These are phyloP conservation scores for Microhierax caerulescens DNA, from an alignment of 2,797 vertebrate species.

Conservation along the genomic window DNA sequence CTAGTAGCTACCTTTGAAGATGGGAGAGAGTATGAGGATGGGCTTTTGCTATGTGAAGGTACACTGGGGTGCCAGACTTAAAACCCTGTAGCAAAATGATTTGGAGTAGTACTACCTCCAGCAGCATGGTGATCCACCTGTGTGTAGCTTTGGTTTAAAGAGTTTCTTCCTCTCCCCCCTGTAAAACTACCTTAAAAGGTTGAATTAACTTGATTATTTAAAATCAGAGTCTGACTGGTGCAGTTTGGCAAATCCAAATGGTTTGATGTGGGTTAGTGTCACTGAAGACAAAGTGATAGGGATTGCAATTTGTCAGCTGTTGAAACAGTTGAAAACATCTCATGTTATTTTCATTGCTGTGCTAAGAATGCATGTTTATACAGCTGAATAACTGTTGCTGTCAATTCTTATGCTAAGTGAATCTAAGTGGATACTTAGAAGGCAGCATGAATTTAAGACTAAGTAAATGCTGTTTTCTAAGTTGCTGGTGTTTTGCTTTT, in stretches of 20 bases:
- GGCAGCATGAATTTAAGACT: not conserved
- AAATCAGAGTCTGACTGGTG: not conserved
- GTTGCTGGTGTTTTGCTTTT: not conserved
- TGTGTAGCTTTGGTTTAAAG: not conserved
- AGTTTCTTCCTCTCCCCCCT: rapidly evolving
- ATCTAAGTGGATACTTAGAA: no score
- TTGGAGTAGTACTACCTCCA: not conserved
- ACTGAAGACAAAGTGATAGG: not conserved
- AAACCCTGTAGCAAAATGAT: not conserved
- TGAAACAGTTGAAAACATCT: not conserved
- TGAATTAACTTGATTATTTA: not conserved
- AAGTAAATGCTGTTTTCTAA: not conserved
- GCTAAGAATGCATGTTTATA: not conserved
- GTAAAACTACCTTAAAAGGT: not conserved
- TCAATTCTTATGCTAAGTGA: no score
- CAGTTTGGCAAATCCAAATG: not conserved
- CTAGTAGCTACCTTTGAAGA: not conserved
- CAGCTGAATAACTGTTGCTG: not conserved
- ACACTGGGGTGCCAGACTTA: not conserved
- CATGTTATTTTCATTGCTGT: not conserved
- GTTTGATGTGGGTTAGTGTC: not conserved
- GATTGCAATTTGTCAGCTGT: not conserved
- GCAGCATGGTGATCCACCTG: not conserved
- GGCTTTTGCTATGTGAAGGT: not conserved
- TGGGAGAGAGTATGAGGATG: not conserved